Base-by-base conservation (phyloP, 2,113 vertebrate genomes). In the Gymnobelideus leadbeateri region DNA sequence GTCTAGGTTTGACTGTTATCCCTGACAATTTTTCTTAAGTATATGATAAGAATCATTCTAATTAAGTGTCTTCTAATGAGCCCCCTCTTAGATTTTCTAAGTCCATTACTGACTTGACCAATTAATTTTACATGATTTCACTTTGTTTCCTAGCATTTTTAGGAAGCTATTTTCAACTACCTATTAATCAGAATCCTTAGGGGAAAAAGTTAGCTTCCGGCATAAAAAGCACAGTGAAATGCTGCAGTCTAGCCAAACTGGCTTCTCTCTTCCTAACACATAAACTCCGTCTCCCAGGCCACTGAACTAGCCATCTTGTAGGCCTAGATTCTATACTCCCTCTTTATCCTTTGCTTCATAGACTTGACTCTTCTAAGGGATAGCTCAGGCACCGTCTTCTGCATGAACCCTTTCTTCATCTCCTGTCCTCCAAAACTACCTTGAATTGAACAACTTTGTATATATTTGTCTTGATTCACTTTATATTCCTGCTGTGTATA, bases 11-110 rank as follows among this genome's bases (percentile, higher is more conserved):
- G 68, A 19, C 37, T 43, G 16, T 21, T 43, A 43, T 21, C n/a
- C 37, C 37, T 31, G 43, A n/a, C 37, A 77, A 37, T 61, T 92
- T 91, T 50, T 28, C 37, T 49, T 55, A 89, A 91, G 46, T 53
- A 77, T 52, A 94, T 57, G 52, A 51, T 14, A 89, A 91, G 57
- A 96, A 91, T 43, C 37, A 21, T 0, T 95, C 94, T 8, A 95
- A 47, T 28, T 11, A 97, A 97, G 89, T 47, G 57, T 49, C 94
- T 93, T 91, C 47, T 6, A 61, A 0, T 91, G 8, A 95, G 21
- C 16, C 1, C 89, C 12, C 37, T 77, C 90, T 91, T 92, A 89
- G 96, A 0, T 94, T 97, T 91, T 51, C 25, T 43, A 90, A 96
- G 25, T 90, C 84, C 51, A 51, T n/a, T 89, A 61, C 51, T 57